Percentiles rank a stretch among this genome's conserved stretches.
Conservation (phyloP, 2,113 vertebrate species). For the Serranochromis macrocephalus region DNA sequence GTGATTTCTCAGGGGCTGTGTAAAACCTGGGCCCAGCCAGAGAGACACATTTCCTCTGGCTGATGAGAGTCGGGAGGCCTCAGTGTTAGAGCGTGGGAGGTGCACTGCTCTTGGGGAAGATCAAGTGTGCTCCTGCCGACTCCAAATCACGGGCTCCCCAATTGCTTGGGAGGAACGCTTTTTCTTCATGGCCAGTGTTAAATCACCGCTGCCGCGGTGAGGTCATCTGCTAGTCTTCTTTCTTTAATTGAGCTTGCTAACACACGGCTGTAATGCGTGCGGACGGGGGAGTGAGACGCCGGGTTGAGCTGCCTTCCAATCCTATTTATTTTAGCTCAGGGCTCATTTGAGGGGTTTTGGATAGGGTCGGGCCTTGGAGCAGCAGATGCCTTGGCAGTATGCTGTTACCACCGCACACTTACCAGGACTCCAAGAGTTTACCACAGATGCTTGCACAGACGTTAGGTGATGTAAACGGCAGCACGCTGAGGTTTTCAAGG, state of each 20-base stretch:
- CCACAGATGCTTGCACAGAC: slow-evolving; percentile 66
- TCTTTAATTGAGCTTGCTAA: slow-evolving; percentile 63
- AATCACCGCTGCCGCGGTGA: slow-evolving; percentile 61
- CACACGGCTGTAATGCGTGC: slow-evolving; percentile 60
- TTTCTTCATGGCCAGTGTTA: slow-evolving; percentile 48
- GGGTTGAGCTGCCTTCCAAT: slow-evolving; percentile 43
- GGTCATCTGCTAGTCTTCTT: slow-evolving; percentile 58
- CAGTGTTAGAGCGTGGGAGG: slow-evolving; percentile 57
- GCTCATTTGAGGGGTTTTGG: slow-evolving; percentile 61
- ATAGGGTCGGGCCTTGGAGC: slow-evolving; percentile 20
- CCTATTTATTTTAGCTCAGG: slow-evolving; percentile 67
- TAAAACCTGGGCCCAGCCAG: slow-evolving; percentile 48
- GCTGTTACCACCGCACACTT: slow-evolving; percentile 77
- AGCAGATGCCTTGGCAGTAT: slow-evolving; percentile 68
- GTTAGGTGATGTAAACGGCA: slow-evolving; percentile 59
- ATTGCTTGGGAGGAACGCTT: slow-evolving; percentile 50
- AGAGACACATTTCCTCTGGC: slow-evolving; percentile 66
- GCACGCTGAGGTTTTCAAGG: slow-evolving; percentile 53
- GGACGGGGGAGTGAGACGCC: slow-evolving; percentile 35
- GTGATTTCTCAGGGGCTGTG: slow-evolving; percentile 64
- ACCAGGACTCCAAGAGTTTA: slow-evolving; percentile 64
- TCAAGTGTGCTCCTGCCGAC: slow-evolving; percentile 62
- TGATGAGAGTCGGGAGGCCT: slow-evolving; percentile 60
- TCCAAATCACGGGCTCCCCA: slow-evolving; percentile 59
- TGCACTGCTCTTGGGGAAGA: slow-evolving; percentile 60